A percentile compares a stretch with the other conserved stretches of the same genome.
Conservation (phyloP, 2,113 vertebrate species). For the Rhodinocichla rosea region DNA sequence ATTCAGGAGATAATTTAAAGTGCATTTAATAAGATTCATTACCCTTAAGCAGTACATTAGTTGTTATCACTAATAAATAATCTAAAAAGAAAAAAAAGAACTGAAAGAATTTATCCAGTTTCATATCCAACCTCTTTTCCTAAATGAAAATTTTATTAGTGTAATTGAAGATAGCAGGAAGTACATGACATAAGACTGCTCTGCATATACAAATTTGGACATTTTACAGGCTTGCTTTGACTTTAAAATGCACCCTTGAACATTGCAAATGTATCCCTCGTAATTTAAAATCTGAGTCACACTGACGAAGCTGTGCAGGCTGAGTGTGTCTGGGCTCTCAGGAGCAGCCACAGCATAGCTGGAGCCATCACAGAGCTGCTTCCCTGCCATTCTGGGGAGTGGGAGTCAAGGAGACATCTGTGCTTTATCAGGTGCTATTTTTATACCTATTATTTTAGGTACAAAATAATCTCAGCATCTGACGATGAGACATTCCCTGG, state of each 20-base stretch:
- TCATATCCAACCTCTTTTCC: background rate
- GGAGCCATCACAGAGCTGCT: background rate
- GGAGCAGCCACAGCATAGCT: background rate
- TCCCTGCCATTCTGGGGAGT: background rate
- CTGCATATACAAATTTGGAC: background rate
- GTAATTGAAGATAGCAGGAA: constrained; percentile 17
- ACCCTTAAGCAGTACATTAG: constrained; percentile 54
- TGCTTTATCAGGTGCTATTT: constrained; percentile 13
- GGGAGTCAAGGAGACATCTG: constrained; percentile 9
- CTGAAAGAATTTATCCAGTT: background rate
- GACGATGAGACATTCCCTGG: constrained; percentile 11
- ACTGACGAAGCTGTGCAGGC: background rate
- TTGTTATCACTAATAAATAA: constrained; percentile 54
- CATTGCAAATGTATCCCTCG: background rate
- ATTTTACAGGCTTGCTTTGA: background rate
- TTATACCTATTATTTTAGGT: constrained; percentile 32
- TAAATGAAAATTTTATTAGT: constrained; percentile 21
- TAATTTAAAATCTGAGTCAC: background rate
- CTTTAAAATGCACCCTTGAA: constrained; percentile 11
- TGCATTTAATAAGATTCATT: constrained; percentile 43
- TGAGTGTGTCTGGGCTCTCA: background rate
- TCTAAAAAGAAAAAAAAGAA: constrained; percentile 3
- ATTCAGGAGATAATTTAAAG: constrained; percentile 52
- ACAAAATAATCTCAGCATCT: constrained; percentile 20
- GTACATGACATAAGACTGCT: background rate